These are phyloP conservation scores for Lepus oiostolus DNA, from an alignment of 2,797 vertebrate genomes.

Conservation along the genomic window DNA sequence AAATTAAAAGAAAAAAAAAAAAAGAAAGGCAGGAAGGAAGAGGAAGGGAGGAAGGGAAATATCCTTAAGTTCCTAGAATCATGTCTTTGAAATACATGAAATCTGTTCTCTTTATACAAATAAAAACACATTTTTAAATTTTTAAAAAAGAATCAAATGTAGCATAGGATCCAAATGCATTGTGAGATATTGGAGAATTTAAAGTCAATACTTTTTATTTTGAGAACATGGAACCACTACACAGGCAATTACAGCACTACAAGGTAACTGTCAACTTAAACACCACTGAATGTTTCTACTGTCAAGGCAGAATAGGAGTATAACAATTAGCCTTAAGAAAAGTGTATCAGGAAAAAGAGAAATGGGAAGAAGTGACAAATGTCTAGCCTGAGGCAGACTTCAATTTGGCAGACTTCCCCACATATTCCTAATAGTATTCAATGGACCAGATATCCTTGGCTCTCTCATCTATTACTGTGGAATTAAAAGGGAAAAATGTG, in stretches of 20 bases:
- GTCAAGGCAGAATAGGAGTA: not conserved
- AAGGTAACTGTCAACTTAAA: constrained; percentile 62
- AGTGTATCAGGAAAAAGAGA: constrained; percentile 53
- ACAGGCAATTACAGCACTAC: constrained; percentile 21
- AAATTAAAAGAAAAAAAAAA: no score
- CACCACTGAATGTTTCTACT: constrained; percentile 48
- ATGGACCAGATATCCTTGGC: constrained; percentile 43
- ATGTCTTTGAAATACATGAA: no score
- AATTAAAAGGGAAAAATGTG: constrained; percentile 13
- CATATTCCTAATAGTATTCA: constrained; percentile 57
- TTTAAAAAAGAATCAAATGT: no score
- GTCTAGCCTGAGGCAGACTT: constrained; percentile 37
- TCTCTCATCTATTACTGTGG: constrained; percentile 63
- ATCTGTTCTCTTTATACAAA: no score
- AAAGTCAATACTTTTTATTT: constrained; percentile 38
- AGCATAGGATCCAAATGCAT: constrained; percentile 2
- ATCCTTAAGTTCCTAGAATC: no score
- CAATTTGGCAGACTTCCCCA: constrained; percentile 62
- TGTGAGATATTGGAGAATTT: constrained; percentile 8
- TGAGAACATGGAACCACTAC: not conserved
- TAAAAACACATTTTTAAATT: no score
- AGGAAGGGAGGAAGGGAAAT: no score
- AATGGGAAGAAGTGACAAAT: constrained; percentile 59
- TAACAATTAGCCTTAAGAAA: constrained; percentile 53
- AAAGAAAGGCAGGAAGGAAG: no score